These are phyloP conservation scores for Cichladusa arquata DNA, from an alignment of 2,113 vertebrate genomes.

Conservation along the genomic window DNA sequence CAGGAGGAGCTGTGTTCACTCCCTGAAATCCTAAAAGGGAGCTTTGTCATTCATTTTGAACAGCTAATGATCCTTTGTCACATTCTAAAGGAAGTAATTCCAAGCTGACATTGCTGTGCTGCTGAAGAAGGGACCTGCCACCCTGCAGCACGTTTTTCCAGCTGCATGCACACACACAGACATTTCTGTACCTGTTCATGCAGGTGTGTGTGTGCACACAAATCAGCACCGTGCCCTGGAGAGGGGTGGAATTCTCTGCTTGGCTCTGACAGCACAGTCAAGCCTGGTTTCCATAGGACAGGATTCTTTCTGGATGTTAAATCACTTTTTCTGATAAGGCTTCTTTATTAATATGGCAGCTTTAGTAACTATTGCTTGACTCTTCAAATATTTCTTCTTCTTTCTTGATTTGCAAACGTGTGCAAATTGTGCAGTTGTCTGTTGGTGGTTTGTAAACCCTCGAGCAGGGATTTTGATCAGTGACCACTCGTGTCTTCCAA, in stretches of 20 bases:
- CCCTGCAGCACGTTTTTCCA: background rate
- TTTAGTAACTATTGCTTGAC: background rate
- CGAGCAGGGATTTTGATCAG: background rate
- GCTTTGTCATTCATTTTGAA: background rate
- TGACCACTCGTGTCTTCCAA: background rate
- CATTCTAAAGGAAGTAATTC: background rate
- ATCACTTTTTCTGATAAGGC: background rate
- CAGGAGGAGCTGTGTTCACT: background rate
- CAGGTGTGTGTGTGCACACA: background rate
- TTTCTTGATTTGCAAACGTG: background rate
- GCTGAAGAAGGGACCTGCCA: background rate
- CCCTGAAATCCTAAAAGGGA: background rate
- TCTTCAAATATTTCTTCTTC: background rate
- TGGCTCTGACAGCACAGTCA: background rate
- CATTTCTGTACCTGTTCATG: background rate
- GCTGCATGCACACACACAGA: fast-evolving
- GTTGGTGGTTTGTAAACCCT: background rate
- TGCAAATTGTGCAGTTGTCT: background rate
- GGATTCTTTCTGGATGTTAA: background rate
- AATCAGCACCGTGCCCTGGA: background rate
- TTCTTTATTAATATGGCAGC: background rate
- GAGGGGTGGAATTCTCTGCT: background rate
- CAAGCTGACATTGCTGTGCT: background rate
- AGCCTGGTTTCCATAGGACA: background rate
- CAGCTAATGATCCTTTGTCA: background rate